Evolutionary conservation across 2,113 vertebrate genomes (phyloP).

Genomic region (Dasyornis broadbenti): DNA sequence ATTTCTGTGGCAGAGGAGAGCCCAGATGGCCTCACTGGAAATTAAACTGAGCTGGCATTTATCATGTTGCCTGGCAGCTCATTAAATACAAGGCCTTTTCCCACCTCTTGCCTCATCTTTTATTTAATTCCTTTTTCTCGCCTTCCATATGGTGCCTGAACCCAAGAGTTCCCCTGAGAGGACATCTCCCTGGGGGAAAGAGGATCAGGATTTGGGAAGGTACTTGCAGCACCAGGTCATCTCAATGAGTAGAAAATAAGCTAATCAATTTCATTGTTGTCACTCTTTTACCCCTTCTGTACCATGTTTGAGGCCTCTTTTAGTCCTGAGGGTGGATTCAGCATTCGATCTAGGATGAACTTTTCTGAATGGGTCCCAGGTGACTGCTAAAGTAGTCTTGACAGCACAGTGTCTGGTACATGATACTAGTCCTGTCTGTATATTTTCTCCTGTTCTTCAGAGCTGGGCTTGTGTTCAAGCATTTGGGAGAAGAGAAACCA

Average conservation of each 20-base stretch:
- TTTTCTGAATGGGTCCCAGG: neutral
- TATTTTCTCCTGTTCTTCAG: neutral
- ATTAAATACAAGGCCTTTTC: neutral
- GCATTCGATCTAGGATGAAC: neutral
- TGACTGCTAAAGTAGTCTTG: neutral
- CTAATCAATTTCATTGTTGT: neutral
- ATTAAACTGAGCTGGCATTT: neutral
- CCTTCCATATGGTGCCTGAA: slow-evolving; percentile 22
- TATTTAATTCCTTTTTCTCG: slow-evolving; percentile 10
- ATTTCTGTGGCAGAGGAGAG: neutral
- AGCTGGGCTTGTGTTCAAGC: neutral
- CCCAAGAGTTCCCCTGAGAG: neutral
- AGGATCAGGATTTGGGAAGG: neutral
- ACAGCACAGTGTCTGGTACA: neutral
- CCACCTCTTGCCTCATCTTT: slow-evolving; percentile 32
- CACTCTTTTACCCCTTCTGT: neutral
- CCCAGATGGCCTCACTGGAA: neutral
- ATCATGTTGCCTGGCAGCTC: neutral
- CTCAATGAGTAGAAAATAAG: neutral
- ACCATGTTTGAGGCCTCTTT: neutral
- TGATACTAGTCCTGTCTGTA: neutral
- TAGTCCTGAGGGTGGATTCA: neutral
- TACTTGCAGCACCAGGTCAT: neutral
- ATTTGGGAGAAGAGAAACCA: neutral
- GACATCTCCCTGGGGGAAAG: neutral